These are phyloP conservation scores for Anolis carolinensis DNA, from an alignment of 2,113 vertebrate genomes.

Conservation along the genomic window DNA sequence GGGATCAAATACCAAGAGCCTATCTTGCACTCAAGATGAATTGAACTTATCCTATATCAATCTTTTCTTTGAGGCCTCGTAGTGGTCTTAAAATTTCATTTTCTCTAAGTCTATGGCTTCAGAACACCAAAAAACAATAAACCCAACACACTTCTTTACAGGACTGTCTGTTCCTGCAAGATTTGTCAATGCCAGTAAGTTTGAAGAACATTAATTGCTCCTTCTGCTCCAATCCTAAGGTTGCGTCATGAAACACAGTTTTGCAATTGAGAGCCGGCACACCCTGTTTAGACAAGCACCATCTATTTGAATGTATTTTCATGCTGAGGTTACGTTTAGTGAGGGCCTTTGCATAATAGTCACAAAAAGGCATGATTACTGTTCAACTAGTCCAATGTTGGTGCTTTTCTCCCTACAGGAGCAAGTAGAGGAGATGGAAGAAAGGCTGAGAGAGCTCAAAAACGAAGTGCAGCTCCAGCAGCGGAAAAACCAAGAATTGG, in stretches of 20 bases:
- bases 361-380: background rate
- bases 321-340: background rate
- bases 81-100: background rate
- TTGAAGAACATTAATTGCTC: no score
- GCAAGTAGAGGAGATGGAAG: slow-evolving; percentile 85
- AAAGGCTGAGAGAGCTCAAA: slow-evolving; percentile 83
- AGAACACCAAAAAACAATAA: background rate
- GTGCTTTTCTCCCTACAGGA: slow-evolving; percentile 70
- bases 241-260: background rate
- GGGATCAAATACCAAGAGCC: no score
- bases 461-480: slow-evolving; percentile 86
- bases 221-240: background rate
- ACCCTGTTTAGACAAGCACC: background rate
- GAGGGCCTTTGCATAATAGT: no score
- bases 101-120: background rate
- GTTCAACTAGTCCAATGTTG: accelerated
- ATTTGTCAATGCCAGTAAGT: background rate
- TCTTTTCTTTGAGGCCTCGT: no score
- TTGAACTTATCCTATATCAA: no score
- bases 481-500: slow-evolving; percentile 86
- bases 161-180: background rate
- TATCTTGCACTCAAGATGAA: no score
- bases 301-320: background rate
- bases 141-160: background rate
- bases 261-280: background rate